Conservation (phyloP, 2,113 vertebrate genomes). For the Setophaga coronata region DNA sequence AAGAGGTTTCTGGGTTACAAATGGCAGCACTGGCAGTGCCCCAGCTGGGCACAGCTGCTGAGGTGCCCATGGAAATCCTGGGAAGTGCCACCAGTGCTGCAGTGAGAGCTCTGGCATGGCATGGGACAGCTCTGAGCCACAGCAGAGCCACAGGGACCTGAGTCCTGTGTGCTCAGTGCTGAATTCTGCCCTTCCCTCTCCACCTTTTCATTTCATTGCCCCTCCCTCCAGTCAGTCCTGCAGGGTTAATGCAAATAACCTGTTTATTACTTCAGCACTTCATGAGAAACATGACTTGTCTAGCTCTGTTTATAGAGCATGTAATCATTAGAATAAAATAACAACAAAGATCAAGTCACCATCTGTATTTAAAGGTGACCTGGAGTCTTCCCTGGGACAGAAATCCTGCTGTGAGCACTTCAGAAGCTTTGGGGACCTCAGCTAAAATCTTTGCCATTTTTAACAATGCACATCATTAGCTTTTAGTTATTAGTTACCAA, state of each 20-base stretch:
- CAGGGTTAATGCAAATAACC: not conserved
- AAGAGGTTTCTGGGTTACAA: not conserved
- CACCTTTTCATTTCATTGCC: not conserved
- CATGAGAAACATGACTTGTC: not conserved
- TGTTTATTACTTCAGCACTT: conserved; percentile 16
- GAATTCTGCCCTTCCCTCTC: not conserved
- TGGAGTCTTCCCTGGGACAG: not conserved
- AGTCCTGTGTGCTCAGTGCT: not conserved
- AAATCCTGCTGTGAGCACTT: not conserved
- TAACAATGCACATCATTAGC: not conserved
- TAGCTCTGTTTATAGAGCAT: conserved; percentile 40
- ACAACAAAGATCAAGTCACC: conserved; percentile 20
- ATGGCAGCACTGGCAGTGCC: not conserved
- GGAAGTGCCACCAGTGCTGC: not conserved
- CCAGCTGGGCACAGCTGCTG: not conserved
- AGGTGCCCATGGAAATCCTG: not conserved
- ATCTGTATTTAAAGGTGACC: conserved; percentile 17
- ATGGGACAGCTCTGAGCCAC: not conserved
- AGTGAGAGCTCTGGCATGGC: not conserved
- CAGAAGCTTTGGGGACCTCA: not conserved
- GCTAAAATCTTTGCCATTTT: not conserved
- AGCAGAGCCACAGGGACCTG: not conserved
- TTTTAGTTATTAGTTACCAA: not conserved
- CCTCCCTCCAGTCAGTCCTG: not conserved
- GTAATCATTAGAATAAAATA: conserved; percentile 56